Evolutionary conservation across 2,888 invertebrate genomes (phyloP).

Genomic region (Hirtodrosophila alboralis): DNA sequence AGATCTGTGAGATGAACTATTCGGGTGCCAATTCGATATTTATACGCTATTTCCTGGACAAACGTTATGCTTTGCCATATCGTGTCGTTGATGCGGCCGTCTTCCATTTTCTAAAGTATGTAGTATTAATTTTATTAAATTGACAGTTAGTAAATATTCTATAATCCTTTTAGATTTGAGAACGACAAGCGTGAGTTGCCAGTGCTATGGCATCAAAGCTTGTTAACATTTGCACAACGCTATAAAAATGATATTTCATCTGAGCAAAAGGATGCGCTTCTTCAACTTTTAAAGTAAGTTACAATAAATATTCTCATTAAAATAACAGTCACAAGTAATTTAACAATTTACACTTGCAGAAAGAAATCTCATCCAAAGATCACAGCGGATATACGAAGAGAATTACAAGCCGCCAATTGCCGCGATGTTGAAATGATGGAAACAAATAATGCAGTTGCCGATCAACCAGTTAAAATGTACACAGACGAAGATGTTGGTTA

Average conservation of each 20-base stretch:
- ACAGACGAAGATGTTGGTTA: slow-evolving; percentile 79
- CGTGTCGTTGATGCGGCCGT: slow-evolving; percentile 97
- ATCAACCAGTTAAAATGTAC: slow-evolving; percentile 69
- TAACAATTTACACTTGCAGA: slow-evolving; percentile 50
- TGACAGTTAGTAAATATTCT: not conserved
- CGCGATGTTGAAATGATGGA: slow-evolving; percentile 88
- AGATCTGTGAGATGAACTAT: slow-evolving; percentile 99
- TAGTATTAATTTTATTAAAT: too few relatives aligned
- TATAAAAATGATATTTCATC: slow-evolving; percentile 97
- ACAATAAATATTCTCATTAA: not conserved
- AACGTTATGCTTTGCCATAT: slow-evolving; percentile 98
- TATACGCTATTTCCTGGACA: slow-evolving; percentile 96
- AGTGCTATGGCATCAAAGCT: slow-evolving; percentile 98
- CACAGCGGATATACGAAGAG: slow-evolving; percentile 92
- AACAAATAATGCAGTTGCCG: slow-evolving; percentile 61
- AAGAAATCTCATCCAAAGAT: slow-evolving; percentile 85
- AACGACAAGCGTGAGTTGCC: slow-evolving; percentile 93
- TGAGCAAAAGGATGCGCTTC: slow-evolving; percentile 94
- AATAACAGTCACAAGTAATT: slow-evolving; percentile 13
- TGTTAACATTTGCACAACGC: slow-evolving; percentile 96
- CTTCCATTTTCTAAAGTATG: slow-evolving; percentile 95
- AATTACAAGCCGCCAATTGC: slow-evolving; percentile 92
- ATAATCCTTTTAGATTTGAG: slow-evolving; percentile 88
- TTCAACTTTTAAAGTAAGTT: slow-evolving; percentile 87
- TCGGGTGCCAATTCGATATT: slow-evolving; percentile 98